A percentile compares a stretch with the other conserved stretches of the same genome.
Evolutionary conservation across 1,140 invertebrate species (phyloP).

Genomic region (Pseudomyrmex gracilis): DNA sequence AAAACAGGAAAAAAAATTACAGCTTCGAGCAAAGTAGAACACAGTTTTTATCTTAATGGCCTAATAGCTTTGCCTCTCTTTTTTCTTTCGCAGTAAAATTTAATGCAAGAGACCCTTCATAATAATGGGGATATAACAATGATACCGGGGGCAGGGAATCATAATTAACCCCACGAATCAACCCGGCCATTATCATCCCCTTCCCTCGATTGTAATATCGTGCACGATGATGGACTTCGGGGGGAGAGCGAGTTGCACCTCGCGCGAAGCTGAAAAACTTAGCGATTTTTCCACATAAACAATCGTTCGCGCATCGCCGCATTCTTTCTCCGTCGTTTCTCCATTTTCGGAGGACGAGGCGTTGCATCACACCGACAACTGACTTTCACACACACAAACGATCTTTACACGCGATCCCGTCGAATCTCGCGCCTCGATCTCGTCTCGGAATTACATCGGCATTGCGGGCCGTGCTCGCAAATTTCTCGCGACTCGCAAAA

Average conservation of each 20-base stretch:
- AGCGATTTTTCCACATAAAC: slow-evolving; percentile 15
- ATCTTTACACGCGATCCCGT: slow-evolving; percentile 38
- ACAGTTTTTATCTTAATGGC: slow-evolving; percentile 54
- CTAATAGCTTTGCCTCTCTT: slow-evolving; percentile 36
- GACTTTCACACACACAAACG: slow-evolving; percentile 17
- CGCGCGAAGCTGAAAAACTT: neutral
- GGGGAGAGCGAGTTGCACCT: neutral
- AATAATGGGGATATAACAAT: slow-evolving; percentile 38
- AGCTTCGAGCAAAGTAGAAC: slow-evolving; percentile 30
- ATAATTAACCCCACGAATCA: slow-evolving; percentile 58
- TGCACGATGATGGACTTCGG: neutral
- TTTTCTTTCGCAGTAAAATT: slow-evolving; percentile 45
- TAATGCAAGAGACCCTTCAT: slow-evolving; percentile 55
- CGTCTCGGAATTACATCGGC: slow-evolving; percentile 23
- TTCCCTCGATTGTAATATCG: slow-evolving; percentile 28
- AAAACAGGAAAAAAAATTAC: slow-evolving; percentile 11
- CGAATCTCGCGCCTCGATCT: slow-evolving; percentile 47
- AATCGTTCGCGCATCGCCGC: neutral
- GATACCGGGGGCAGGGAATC: slow-evolving; percentile 27
- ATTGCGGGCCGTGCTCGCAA: slow-evolving; percentile 1
- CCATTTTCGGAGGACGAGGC: neutral
- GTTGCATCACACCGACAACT: slow-evolving; percentile 10
- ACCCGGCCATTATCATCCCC: slow-evolving; percentile 55
- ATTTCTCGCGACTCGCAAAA: slow-evolving; percentile 42
- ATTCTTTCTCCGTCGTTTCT: neutral